Percentiles rank a stretch among this genome's conserved stretches.
These are phyloP conservation scores for Drosophila suzukii DNA, from an alignment of 1,140 invertebrate genomes.

Conservation along the genomic window DNA sequence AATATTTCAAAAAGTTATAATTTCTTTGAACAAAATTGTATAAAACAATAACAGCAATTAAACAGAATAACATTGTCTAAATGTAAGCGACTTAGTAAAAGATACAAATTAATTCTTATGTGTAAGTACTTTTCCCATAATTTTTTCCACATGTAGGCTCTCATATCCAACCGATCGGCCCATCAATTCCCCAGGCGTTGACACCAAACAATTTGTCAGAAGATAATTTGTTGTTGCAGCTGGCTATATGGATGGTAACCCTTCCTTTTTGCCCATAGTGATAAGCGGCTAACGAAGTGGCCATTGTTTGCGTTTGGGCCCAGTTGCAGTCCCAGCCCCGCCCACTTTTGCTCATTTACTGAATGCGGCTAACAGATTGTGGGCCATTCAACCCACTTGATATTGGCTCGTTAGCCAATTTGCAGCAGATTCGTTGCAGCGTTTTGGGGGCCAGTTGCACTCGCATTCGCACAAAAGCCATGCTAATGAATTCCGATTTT, in stretches of 20 bases:
- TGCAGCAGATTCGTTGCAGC: conserved; percentile 49
- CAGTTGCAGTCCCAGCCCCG: conserved; percentile 3
- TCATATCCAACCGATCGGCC: conserved; percentile 5
- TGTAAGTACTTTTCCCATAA: neutral
- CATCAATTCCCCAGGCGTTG: conserved; percentile 46
- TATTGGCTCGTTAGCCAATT: conserved; percentile 13
- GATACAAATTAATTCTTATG: too few relatives aligned
- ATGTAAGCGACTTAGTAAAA: too few relatives aligned
- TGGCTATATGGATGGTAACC: conserved; percentile 12
- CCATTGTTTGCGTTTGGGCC: conserved; percentile 56
- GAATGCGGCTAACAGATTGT: conserved; percentile 46
- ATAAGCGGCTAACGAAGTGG: conserved; percentile 72
- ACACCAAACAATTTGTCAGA: conserved; percentile 73
- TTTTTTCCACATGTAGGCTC: conserved; percentile 9
- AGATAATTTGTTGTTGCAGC: conserved; percentile 65
- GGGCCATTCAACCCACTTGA: conserved; percentile 45
- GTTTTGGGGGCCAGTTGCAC: conserved; percentile 53
- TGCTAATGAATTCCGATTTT: conserved; percentile 11
- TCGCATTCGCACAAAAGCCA: neutral
- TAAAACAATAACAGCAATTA: too few relatives aligned
- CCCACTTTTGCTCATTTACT: conserved; percentile 12
- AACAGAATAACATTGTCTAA: too few relatives aligned
- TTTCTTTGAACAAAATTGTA: too few relatives aligned
- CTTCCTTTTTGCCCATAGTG: conserved; percentile 15
- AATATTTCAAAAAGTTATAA: too few relatives aligned